These are phyloP conservation scores for Himalopsyche phryganea DNA, from an alignment of 1,140 invertebrate species.

Conservation along the genomic window DNA sequence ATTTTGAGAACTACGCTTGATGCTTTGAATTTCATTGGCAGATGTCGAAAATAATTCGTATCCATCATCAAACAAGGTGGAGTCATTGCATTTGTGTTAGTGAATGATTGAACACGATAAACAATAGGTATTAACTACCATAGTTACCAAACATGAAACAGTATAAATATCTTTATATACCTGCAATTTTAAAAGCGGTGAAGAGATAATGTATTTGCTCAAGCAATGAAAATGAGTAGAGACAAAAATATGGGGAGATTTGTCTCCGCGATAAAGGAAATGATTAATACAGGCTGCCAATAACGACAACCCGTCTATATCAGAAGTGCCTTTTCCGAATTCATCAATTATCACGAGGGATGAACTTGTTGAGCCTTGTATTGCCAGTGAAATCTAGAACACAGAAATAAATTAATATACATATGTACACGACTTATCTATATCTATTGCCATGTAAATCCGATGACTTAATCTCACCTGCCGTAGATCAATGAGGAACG, in stretches of 20 bases:
- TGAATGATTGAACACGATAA: too few species aligned
- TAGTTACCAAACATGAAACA: too few species aligned
- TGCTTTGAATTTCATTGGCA: too few species aligned
- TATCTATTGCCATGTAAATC: background rate
- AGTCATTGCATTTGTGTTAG: too few species aligned
- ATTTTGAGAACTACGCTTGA: too few species aligned
- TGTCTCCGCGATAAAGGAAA: conserved; percentile 54
- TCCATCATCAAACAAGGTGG: too few species aligned
- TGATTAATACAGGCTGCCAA: conserved; percentile 63
- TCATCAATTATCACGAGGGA: conserved; percentile 86
- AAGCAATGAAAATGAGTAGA: conserved; percentile 75
- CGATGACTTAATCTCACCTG: conserved; percentile 60
- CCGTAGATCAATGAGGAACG: conserved; percentile 80
- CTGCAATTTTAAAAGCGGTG: conserved; percentile 49
- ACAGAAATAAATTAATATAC: too few species aligned
- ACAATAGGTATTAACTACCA: too few species aligned
- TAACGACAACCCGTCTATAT: conserved; percentile 69
- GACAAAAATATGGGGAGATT: conserved; percentile 72
- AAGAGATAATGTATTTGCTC: conserved; percentile 52
- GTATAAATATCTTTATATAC: too few species aligned
- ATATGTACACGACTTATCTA: background rate
- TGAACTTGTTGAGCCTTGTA: conserved; percentile 59
- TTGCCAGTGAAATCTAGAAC: conserved; percentile 66
- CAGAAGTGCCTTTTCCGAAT: conserved; percentile 85
- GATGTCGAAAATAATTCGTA: too few species aligned